Conservation (phyloP, 53 echinoderm and acorn worm species). For the Actinopyga echinites region DNA sequence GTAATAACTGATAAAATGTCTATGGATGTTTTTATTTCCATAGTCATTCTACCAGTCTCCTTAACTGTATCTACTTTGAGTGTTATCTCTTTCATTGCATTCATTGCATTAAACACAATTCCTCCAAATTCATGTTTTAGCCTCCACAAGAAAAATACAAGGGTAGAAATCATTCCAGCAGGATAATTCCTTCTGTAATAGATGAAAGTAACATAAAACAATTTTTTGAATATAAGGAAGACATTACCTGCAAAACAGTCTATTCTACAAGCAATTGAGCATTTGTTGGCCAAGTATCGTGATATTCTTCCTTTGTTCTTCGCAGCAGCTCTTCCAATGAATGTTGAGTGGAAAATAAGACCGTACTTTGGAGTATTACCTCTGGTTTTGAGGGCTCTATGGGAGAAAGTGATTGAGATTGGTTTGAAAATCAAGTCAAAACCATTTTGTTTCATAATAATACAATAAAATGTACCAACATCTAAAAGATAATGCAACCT, state of each 20-base stretch:
- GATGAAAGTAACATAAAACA: too few species aligned
- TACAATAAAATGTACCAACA: background rate
- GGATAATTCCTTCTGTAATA: too few species aligned
- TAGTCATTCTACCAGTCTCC: too few species aligned
- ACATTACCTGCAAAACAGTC: constrained; percentile 91
- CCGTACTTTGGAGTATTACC: constrained; percentile 99
- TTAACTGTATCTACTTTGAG: too few species aligned
- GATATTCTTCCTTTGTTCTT: constrained; percentile 99
- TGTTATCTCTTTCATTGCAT: too few species aligned
- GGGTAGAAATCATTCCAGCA: too few species aligned
- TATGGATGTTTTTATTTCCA: too few species aligned
- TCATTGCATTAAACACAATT: too few species aligned
- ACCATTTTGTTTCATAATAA: background rate
- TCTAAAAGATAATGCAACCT: background rate
- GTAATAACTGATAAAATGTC: too few species aligned
- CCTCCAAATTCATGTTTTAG: too few species aligned
- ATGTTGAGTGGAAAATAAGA: constrained; percentile 97
- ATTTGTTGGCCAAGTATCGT: constrained; percentile 96
- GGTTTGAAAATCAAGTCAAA: background rate
- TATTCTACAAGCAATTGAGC: constrained; percentile 94
- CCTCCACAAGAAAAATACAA: too few species aligned
- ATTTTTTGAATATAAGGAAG: too few species aligned
- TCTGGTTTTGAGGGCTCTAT: constrained; percentile 90
- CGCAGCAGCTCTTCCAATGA: constrained; percentile 93
- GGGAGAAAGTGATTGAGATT: background rate